phyloP scores from a whole-genome alignment of 2,888 invertebrate genomes.

The Sinodicranocentrus sp. region DNA sequence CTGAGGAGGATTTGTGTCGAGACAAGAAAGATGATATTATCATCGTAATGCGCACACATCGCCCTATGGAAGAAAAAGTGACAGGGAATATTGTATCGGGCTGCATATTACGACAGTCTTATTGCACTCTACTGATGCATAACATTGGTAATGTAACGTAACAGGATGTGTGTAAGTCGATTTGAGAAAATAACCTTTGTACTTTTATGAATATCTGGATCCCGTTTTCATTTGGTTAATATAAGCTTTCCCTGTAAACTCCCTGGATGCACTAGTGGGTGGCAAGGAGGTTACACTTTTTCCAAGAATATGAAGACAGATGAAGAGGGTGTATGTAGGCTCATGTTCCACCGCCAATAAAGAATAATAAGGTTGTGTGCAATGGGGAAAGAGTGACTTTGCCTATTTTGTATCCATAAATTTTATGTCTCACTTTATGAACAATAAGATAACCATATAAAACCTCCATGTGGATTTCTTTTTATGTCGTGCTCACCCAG shows the following conservation, averaged over 20 bases:
- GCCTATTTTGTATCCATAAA: slow-evolving; percentile 61
- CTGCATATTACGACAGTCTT: slow-evolving; percentile 12
- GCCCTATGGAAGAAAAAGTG: not conserved
- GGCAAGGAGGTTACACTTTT: too few species aligned
- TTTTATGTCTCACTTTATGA: slow-evolving; percentile 68
- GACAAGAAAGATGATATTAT: slow-evolving; percentile 39
- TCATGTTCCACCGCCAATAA: slow-evolving; percentile 11
- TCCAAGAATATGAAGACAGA: not conserved
- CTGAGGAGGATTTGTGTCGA: slow-evolving; percentile 34
- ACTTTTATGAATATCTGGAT: slow-evolving; percentile 29
- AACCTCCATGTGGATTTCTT: slow-evolving; percentile 52
- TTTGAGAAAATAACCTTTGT: slow-evolving; percentile 42
- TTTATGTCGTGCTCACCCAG: slow-evolving; percentile 50
- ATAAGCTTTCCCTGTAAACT: not conserved
- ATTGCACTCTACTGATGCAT: slow-evolving; percentile 22
- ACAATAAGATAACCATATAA: slow-evolving; percentile 68
- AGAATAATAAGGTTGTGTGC: slow-evolving; percentile 16
- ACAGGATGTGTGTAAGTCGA: slow-evolving; percentile 34
- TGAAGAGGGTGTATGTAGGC: not conserved
- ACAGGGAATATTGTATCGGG: not conserved
- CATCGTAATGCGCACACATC: not conserved
- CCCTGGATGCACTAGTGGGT: too few species aligned
- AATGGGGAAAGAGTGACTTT: slow-evolving; percentile 20
- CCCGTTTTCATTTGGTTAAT: slow-evolving; percentile 22
- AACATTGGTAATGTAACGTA: slow-evolving; percentile 22